Conservation (phyloP, 2,113 vertebrate genomes). For the Pluvialis apricaria region DNA sequence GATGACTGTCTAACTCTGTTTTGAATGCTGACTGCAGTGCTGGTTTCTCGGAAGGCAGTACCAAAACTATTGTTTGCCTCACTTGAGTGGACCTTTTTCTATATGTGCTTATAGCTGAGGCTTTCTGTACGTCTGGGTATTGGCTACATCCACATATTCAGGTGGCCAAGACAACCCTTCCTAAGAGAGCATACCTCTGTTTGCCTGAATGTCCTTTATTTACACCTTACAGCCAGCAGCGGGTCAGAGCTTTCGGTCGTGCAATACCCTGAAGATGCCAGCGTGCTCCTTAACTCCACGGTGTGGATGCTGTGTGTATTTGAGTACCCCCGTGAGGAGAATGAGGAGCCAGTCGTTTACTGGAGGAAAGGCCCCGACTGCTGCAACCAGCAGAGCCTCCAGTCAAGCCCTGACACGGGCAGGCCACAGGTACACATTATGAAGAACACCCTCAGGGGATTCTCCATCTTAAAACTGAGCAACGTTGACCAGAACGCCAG, state of each 20-base stretch:
- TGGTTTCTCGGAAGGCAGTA: neutral
- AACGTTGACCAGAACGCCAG: neutral
- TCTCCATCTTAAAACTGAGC: neutral
- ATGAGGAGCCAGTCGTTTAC: neutral
- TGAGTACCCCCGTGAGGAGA: neutral
- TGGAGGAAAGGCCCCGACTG: neutral
- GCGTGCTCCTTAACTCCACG: neutral
- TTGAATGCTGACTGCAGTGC: neutral
- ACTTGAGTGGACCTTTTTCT: neutral
- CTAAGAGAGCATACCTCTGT: neutral
- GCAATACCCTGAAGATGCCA: neutral
- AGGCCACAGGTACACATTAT: neutral
- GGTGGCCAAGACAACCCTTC: neutral
- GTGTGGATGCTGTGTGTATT: neutral
- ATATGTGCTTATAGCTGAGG: accelerated
- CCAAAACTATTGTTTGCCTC: neutral
- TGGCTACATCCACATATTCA: accelerated
- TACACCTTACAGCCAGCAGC: neutral
- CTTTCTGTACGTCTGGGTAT: neutral
- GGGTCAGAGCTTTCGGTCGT: neutral
- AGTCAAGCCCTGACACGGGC: accelerated
- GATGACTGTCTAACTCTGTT: neutral
- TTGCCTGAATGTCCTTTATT: neutral
- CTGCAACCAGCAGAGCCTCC: neutral
- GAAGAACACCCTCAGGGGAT: neutral